Evolutionary conservation across 2,888 invertebrate species (phyloP).

Genomic region (Perdita meconis): DNA sequence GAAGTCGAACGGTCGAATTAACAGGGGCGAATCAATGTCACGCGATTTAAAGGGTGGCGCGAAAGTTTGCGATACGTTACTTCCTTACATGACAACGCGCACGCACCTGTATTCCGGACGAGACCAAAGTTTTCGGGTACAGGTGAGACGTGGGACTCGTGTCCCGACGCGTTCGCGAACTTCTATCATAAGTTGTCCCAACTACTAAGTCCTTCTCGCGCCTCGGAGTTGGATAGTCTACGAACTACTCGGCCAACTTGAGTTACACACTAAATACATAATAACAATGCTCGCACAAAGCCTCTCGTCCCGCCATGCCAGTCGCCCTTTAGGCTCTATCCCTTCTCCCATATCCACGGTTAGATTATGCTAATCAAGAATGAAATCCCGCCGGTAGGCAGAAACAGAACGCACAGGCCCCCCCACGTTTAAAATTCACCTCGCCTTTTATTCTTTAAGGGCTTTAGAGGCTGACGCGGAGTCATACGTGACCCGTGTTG

Average conservation of each 20-base stretch:
- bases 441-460: conserved; percentile 43
- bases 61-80: conserved; percentile 25
- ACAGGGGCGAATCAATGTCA: conserved; percentile 4
- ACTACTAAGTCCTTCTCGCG: conserved; percentile 56
- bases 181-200: conserved; percentile 65
- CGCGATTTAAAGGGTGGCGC: conserved; percentile 20
- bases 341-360: conserved; percentile 15
- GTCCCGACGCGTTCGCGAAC: conserved; percentile 47
- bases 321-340: too few species aligned
- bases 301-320: background rate
- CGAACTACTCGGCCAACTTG: conserved; percentile 49
- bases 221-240: conserved; percentile 47
- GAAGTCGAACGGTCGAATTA: conserved; percentile 24
- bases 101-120: conserved; percentile 32
- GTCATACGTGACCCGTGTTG: conserved; percentile 54
- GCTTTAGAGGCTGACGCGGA: conserved; percentile 41
- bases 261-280: conserved; percentile 64
- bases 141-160: conserved; percentile 37
- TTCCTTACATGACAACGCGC: background rate
- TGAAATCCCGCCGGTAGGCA: conserved; percentile 47
- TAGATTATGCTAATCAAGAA: conserved; percentile 62
- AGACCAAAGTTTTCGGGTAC: conserved; percentile 24
- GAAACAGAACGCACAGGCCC: conserved; percentile 37
- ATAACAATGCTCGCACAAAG: conserved; percentile 53
- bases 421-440: conserved; percentile 48